phyloP scores from a whole-genome alignment of 2,113 vertebrate genomes.

The Prietella phreatophila region DNA sequence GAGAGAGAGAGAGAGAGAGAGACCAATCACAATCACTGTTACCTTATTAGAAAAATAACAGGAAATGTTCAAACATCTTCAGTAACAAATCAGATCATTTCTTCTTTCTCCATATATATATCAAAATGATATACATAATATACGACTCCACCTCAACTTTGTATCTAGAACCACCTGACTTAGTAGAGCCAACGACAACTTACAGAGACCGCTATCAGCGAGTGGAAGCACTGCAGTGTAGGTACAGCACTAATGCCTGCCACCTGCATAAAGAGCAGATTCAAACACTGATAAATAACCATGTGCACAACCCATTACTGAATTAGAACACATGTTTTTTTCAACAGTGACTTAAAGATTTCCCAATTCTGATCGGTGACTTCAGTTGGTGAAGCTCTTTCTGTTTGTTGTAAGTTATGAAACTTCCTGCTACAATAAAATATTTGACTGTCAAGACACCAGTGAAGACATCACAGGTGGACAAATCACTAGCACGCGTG shows the following conservation, averaged over 20 bases:
- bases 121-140: conserved; percentile 5
- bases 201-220: background rate
- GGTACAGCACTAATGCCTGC: background rate
- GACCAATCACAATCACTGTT: conserved; percentile 37
- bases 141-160: conserved; percentile 16
- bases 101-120: conserved; percentile 34
- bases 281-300: conserved; percentile 15
- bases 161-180: conserved; percentile 1
- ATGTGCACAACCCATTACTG: background rate
- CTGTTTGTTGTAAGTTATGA: background rate
- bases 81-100: conserved; percentile 46
- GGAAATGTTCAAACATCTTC: conserved; percentile 21
- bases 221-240: conserved; percentile 29
- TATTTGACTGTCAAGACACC: background rate
- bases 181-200: background rate
- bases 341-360: background rate
- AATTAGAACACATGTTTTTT: background rate
- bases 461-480: background rate
- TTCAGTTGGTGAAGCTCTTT: background rate
- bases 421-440: background rate
- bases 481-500: background rate
- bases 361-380: background rate
- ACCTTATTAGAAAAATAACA: conserved; percentile 38
- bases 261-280: conserved; percentile 31
- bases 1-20: conserved; percentile 7